These are phyloP conservation scores for Plectropomus leopardus DNA, from an alignment of 2,113 vertebrate species.

Conservation along the genomic window DNA sequence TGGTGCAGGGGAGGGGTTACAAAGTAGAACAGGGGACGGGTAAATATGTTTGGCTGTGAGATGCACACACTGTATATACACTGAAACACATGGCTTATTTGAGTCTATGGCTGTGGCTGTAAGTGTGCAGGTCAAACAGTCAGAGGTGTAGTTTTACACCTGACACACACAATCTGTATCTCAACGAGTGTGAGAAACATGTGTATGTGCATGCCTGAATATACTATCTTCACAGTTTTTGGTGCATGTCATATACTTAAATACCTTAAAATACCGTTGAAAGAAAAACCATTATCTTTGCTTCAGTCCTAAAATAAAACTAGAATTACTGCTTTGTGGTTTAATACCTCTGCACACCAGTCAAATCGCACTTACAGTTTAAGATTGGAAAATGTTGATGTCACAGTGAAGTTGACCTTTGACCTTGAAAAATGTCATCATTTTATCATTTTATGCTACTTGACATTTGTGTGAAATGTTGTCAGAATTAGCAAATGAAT, in stretches of 20 bases:
- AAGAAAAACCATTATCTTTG: neutral
- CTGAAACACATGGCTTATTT: neutral
- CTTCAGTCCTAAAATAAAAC: neutral
- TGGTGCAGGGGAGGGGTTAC: neutral
- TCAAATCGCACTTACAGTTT: too few species aligned
- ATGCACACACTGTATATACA: constrained; percentile 11
- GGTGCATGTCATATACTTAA: neutral
- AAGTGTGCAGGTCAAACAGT: constrained; percentile 16
- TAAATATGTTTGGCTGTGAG: constrained; percentile 41
- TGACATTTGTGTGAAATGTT: too few species aligned
- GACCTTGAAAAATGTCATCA: too few species aligned
- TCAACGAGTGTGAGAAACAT: neutral
- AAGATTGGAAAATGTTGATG: too few species aligned
- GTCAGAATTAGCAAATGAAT: too few species aligned
- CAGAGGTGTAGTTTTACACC: constrained; percentile 16
- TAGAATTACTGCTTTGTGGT: too few species aligned
- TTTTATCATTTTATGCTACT: too few species aligned
- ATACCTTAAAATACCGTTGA: neutral
- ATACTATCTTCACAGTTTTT: neutral
- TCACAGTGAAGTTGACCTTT: too few species aligned
- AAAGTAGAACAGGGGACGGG: constrained; percentile 19
- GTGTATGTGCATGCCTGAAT: neutral
- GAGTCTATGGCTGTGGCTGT: neutral
- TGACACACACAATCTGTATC: neutral
- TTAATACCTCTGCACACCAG: too few species aligned